Conservation (phyloP, 2,113 vertebrate genomes). For the Ochotona princeps region DNA sequence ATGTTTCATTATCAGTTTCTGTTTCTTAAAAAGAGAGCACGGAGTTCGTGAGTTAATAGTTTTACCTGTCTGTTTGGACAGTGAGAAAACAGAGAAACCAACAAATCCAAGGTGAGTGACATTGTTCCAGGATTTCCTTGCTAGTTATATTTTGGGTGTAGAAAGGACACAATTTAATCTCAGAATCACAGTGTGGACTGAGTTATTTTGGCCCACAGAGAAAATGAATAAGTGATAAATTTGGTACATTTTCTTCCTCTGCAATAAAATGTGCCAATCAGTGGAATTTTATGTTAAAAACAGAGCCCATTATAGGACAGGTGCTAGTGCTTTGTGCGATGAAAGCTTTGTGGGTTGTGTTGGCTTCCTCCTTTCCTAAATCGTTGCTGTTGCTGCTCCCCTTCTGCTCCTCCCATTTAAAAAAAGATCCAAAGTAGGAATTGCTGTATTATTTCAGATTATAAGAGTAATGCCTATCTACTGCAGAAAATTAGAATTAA, state of each 20-base stretch:
- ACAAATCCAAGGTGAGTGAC: neutral
- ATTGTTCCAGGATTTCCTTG: neutral
- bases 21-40: neutral
- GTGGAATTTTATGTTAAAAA: neutral
- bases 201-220: neutral
- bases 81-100: neutral
- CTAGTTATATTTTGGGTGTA: neutral
- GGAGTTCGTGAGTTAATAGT: slow-evolving; percentile 34
- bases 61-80: neutral
- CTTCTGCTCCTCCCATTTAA: neutral
- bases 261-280: neutral
- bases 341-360: accelerated
- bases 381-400: no score
- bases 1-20: neutral
- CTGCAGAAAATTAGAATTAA: slow-evolving; percentile 33
- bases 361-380: neutral
- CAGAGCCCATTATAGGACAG: accelerated
- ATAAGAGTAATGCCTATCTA: neutral
- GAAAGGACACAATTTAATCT: neutral
- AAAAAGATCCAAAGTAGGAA: slow-evolving; percentile 4
- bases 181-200: neutral
- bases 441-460: neutral
- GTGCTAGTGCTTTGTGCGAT: neutral
- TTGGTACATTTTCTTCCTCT: neutral
- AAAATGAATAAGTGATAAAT: neutral